These are phyloP conservation scores for Cantharis nigra DNA, from an alignment of 2,888 invertebrate genomes.

Conservation along the genomic window DNA sequence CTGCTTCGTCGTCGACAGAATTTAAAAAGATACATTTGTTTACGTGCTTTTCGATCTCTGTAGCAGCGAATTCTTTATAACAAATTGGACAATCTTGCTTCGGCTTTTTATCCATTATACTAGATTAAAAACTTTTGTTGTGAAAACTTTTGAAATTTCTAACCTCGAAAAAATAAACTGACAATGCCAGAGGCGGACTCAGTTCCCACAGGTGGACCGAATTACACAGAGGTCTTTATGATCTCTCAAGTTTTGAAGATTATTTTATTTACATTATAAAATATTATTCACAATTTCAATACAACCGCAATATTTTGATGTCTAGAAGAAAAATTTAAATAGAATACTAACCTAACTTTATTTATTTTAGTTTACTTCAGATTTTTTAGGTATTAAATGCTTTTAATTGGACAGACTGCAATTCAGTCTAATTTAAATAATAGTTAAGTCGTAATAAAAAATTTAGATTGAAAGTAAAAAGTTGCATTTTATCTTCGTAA, in stretches of 20 bases:
- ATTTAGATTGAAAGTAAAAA: neutral
- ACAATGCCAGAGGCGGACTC: neutral
- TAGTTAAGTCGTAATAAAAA: neutral
- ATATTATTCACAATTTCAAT: neutral
- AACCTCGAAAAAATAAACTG: neutral
- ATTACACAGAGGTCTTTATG: too few relatives aligned
- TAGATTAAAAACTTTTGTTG: neutral
- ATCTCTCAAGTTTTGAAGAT: neutral
- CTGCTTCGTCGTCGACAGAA: conserved; percentile 40
- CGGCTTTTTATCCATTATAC: neutral
- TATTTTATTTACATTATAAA: neutral
- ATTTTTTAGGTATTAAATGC: neutral
- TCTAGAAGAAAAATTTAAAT: neutral
- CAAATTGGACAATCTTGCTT: conserved; percentile 66
- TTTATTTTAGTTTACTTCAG: neutral
- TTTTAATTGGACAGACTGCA: neutral
- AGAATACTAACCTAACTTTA: neutral
- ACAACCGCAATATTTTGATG: neutral
- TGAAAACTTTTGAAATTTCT: neutral
- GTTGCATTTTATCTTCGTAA: neutral
- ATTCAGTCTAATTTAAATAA: neutral
- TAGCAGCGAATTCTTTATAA: conserved; percentile 58
- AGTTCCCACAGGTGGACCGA: too few relatives aligned
- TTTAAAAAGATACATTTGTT: conserved; percentile 74
- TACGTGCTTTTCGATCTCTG: conserved; percentile 67